phyloP scores from a whole-genome alignment of 2,113 vertebrate species.

The Pelobates fuscus region DNA sequence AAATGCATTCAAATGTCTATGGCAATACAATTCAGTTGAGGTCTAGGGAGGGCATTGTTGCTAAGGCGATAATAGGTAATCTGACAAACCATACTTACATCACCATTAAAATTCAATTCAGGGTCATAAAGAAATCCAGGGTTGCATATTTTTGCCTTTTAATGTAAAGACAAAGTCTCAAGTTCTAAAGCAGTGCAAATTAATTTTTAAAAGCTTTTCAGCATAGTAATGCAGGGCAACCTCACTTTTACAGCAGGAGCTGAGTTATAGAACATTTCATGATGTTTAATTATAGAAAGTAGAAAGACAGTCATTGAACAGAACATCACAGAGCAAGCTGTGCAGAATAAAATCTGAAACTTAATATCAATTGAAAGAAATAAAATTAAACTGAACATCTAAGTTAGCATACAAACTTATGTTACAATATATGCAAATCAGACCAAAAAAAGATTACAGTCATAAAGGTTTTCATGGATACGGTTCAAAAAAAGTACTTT shows the following conservation, averaged over 20 bases:
- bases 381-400: constrained; percentile 50
- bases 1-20: constrained; percentile 21
- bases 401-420: constrained; percentile 27
- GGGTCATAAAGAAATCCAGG: constrained; percentile 26
- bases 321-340: constrained; percentile 20
- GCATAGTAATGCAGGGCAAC: constrained; percentile 38
- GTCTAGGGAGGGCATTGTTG: constrained; percentile 31
- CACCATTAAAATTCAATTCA: constrained; percentile 49
- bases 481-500: neutral
- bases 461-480: neutral
- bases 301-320: constrained; percentile 52
- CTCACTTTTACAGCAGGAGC: constrained; percentile 34
- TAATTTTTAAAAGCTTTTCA: constrained; percentile 46
- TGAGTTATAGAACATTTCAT: constrained; percentile 47
- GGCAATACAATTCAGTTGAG: constrained; percentile 38
- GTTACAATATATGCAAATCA: constrained; percentile 10
- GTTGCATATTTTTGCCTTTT: constrained; percentile 37
- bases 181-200: constrained; percentile 42
- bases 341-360: constrained; percentile 44
- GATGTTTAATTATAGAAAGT: constrained; percentile 50
- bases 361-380: constrained; percentile 48
- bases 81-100: constrained; percentile 24
- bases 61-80: constrained; percentile 39
- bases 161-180: constrained; percentile 42
- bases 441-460: neutral